Evolutionary conservation across 92 coral and sea anemone genomes (phyloP).

Genomic region (Ricordea florida): DNA sequence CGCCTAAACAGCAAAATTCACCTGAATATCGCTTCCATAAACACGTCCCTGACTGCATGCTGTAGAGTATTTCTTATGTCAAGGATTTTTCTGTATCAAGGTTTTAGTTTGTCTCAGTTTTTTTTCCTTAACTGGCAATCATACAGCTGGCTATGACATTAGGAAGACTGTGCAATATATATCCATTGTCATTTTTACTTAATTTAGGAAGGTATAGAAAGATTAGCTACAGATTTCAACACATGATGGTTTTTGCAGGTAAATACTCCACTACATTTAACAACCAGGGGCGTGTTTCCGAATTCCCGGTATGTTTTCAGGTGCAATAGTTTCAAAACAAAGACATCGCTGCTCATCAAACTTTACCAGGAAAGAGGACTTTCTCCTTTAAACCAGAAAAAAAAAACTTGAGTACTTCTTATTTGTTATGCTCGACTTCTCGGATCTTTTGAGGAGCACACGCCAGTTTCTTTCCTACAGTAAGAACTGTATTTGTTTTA

Average conservation of each 20-base stretch:
- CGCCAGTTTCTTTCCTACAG: too few species aligned
- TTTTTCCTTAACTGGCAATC: constrained; percentile 7
- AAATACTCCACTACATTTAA: background rate
- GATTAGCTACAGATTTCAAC: constrained; percentile 81
- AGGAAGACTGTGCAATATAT: constrained; percentile 86
- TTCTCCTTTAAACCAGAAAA: too few species aligned
- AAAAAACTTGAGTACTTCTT: too few species aligned
- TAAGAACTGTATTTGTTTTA: too few species aligned
- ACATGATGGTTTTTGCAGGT: constrained; percentile 99
- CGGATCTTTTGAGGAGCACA: too few species aligned
- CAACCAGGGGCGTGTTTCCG: background rate
- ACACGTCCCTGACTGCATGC: too few species aligned
- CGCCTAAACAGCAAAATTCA: too few species aligned
- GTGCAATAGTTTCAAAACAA: too few species aligned
- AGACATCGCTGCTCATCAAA: background rate
- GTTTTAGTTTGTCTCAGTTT: background rate
- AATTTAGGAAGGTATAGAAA: constrained; percentile 86
- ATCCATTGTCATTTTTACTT: constrained; percentile 91
- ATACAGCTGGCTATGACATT: constrained; percentile 86
- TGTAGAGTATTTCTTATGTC: too few species aligned
- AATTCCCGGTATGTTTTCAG: background rate
- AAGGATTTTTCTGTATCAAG: background rate
- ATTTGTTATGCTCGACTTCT: too few species aligned
- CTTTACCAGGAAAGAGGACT: too few species aligned
- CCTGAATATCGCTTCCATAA: too few species aligned